Evolutionary conservation across 1,140 invertebrate species (phyloP).

Genomic region (Calycopis cecrops): DNA sequence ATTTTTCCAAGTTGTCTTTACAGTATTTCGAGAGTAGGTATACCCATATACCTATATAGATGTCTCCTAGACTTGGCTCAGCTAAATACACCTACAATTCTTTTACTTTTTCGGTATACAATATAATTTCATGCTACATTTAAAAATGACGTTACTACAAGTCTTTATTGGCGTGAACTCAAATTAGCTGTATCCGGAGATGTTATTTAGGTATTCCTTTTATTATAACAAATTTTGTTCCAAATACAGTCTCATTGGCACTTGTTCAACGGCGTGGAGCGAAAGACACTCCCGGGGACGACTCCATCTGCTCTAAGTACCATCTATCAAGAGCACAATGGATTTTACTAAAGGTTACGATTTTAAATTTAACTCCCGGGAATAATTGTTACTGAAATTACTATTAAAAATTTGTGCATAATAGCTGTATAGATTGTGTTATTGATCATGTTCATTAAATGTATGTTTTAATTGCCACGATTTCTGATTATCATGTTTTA

Average conservation of each 20-base stretch:
- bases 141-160: neutral
- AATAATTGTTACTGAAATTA: constrained; percentile 36
- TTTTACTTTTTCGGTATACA: too few relatives aligned
- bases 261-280: constrained; percentile 57
- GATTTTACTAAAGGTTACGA: constrained; percentile 48
- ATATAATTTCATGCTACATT: too few relatives aligned
- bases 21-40: too few relatives aligned
- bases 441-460: too few relatives aligned
- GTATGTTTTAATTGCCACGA: too few relatives aligned
- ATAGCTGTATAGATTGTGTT: neutral
- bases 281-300: constrained; percentile 57
- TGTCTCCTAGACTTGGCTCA: too few relatives aligned
- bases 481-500: too few relatives aligned
- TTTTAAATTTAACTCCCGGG: constrained; percentile 52
- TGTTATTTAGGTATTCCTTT: constrained; percentile 13
- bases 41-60: too few relatives aligned
- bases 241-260: constrained; percentile 54
- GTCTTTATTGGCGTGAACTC: too few relatives aligned
- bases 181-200: neutral
- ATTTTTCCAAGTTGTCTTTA: too few relatives aligned
- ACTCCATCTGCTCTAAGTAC: constrained; percentile 60
- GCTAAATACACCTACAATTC: too few relatives aligned
- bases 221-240: constrained; percentile 47
- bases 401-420: constrained; percentile 15
- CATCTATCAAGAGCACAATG: constrained; percentile 58